phyloP scores from a whole-genome alignment of 2,113 vertebrate genomes.

The Zonotrichia leucophrys region DNA sequence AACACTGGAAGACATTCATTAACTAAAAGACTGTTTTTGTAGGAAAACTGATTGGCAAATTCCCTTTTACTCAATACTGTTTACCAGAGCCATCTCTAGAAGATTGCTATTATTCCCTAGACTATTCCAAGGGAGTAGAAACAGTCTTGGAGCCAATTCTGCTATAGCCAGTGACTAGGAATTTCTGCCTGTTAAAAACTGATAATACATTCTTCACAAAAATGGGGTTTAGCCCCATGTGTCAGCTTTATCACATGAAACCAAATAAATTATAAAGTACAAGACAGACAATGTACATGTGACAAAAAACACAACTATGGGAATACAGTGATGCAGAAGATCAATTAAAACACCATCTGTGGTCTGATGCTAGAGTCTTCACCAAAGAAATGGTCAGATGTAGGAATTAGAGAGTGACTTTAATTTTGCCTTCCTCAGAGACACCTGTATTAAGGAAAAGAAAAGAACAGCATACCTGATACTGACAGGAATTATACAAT shows the following conservation, averaged over 20 bases:
- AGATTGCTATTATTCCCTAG: not conserved
- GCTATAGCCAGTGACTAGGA: not conserved
- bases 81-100: not conserved
- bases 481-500: not conserved
- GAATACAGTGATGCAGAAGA: not conserved
- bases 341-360: not conserved
- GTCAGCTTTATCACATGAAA: not conserved
- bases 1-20: conserved; percentile 12
- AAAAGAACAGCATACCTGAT: not conserved
- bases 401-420: not conserved
- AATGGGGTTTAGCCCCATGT: not conserved
- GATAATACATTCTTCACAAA: not conserved
- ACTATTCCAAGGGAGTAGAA: not conserved
- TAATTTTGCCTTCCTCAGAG: not conserved
- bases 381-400: not conserved
- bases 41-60: conserved; percentile 12
- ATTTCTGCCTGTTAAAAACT: not conserved
- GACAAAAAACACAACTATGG: not conserved
- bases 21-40: not conserved
- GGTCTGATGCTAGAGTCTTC: not conserved
- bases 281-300: not conserved
- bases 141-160: not conserved
- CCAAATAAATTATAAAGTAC: not conserved
- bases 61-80: conserved; percentile 18
- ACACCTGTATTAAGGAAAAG: not conserved